A percentile compares a stretch with the other conserved stretches of the same genome.
Evolutionary conservation across 2,888 invertebrate genomes (phyloP).

Genomic region (Gari tellinella): DNA sequence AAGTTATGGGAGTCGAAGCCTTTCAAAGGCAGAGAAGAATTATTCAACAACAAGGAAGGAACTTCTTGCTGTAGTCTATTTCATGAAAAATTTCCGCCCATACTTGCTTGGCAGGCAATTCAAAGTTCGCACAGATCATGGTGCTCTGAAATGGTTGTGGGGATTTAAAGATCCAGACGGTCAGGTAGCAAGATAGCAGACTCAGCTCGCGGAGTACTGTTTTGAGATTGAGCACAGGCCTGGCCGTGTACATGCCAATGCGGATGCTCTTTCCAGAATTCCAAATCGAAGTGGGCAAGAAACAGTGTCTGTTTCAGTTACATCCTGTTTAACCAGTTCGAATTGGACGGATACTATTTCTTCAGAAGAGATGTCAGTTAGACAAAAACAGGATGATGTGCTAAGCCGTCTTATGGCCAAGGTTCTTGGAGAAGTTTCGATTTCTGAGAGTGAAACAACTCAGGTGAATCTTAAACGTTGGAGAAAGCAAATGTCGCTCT

Average conservation of each 20-base stretch:
- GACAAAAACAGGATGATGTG: too few species aligned
- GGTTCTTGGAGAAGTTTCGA: too few species aligned
- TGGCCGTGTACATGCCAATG: slow-evolving; percentile 51
- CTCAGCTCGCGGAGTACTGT: slow-evolving; percentile 38
- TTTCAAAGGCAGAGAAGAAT: slow-evolving; percentile 48
- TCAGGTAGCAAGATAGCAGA: slow-evolving; percentile 49
- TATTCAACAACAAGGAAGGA: slow-evolving; percentile 43
- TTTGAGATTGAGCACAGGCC: slow-evolving; percentile 49
- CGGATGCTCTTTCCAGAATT: slow-evolving; percentile 48
- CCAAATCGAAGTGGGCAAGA: too few species aligned
- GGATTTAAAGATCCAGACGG: slow-evolving; percentile 49
- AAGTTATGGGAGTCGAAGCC: slow-evolving; percentile 37
- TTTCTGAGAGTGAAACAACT: too few species aligned
- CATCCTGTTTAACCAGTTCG: too few species aligned
- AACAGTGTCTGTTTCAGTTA: too few species aligned
- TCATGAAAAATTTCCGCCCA: slow-evolving; percentile 36
- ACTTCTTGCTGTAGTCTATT: slow-evolving; percentile 31
- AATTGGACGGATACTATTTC: too few species aligned
- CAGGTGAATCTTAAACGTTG: too few species aligned
- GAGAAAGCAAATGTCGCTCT: too few species aligned
- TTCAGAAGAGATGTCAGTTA: too few species aligned
- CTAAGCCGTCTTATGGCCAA: too few species aligned
- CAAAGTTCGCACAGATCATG: slow-evolving; percentile 34
- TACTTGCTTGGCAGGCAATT: slow-evolving; percentile 40
- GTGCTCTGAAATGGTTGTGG: slow-evolving; percentile 46